Evolutionary conservation across 2,888 invertebrate species (phyloP).

Genomic region (Drosophila parthenogenetica): DNA sequence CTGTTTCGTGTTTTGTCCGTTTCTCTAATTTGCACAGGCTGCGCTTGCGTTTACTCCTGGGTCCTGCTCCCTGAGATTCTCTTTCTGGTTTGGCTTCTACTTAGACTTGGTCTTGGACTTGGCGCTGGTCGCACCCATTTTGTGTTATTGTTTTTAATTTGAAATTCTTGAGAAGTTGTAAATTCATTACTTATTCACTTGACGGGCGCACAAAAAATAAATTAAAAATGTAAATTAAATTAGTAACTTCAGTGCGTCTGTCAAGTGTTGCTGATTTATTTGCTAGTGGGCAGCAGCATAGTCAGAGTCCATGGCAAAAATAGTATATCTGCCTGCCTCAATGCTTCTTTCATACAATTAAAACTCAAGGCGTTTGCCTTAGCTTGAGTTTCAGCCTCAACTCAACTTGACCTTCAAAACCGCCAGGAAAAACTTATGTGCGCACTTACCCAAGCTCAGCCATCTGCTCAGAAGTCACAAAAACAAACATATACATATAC

Average conservation of each 20-base stretch:
- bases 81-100: background rate
- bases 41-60: conserved; percentile 30
- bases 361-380: conserved; percentile 44
- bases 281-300: conserved; percentile 53
- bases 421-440: conserved; percentile 34
- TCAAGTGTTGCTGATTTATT: conserved; percentile 81
- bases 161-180: conserved; percentile 82
- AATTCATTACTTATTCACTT: conserved; percentile 83
- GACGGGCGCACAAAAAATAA: conserved; percentile 77
- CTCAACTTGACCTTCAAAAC: conserved; percentile 73
- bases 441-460: conserved; percentile 24
- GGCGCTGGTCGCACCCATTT: conserved; percentile 56
- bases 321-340: conserved; percentile 3
- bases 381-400: background rate
- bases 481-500: conserved; percentile 24
- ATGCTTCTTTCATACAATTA: conserved; percentile 47
- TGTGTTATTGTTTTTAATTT: conserved; percentile 82
- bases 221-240: conserved; percentile 84
- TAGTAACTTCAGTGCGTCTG: conserved; percentile 80
- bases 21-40: conserved; percentile 72
- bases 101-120: conserved; percentile 30
- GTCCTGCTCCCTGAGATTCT: conserved; percentile 3
- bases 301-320: background rate
- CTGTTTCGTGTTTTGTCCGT: conserved; percentile 63
- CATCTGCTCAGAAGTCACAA: conserved; percentile 32